Evolutionary conservation across 2,113 vertebrate genomes (phyloP).

Genomic region (Thermophis baileyi): DNA sequence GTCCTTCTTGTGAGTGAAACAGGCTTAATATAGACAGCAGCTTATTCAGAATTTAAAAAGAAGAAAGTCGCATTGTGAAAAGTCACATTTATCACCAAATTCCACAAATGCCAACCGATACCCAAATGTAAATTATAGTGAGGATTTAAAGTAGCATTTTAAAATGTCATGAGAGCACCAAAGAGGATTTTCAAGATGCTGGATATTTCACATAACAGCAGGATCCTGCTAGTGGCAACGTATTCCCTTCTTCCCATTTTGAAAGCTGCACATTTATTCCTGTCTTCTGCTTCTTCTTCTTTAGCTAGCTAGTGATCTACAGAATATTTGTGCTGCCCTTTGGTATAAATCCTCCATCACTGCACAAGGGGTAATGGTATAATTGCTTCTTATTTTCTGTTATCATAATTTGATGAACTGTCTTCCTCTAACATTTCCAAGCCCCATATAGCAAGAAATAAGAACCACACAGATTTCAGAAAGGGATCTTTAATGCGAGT

Average conservation of each 20-base stretch:
- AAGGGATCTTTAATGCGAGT: not conserved
- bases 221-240: not conserved
- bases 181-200: not conserved
- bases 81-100: not conserved
- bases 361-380: not conserved
- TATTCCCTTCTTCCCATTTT: not conserved
- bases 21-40: not conserved
- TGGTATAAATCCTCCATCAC: not conserved
- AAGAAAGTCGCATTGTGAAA: not conserved
- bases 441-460: not conserved
- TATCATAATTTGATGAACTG: not conserved
- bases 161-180: not conserved
- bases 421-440: not conserved
- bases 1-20: not conserved
- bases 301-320: not conserved
- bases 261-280: not conserved
- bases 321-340: not conserved
- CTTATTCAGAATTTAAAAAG: not conserved
- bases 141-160: not conserved
- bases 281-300: not conserved
- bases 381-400: not conserved
- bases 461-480: not conserved
- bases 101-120: not conserved
- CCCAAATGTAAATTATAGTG: not conserved
- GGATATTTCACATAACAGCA: not conserved